These are phyloP conservation scores for Pampus argenteus DNA, from an alignment of 2,797 vertebrate genomes.

Conservation along the genomic window DNA sequence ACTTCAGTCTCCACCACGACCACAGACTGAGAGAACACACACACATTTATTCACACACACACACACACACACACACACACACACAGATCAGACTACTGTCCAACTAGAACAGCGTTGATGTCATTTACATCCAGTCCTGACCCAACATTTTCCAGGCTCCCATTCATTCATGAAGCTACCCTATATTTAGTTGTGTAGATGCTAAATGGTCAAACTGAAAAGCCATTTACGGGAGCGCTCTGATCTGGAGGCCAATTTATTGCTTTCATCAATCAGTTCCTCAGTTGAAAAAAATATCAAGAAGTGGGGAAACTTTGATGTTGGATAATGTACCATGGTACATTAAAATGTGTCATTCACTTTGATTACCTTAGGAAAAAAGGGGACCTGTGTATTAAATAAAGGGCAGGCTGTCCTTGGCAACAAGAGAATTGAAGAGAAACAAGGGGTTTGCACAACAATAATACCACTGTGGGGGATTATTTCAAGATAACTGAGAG, in stretches of 20 bases:
- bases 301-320: constrained; percentile 57
- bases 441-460: constrained; percentile 47
- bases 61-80: constrained; percentile 27
- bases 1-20: constrained; percentile 63
- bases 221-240: constrained; percentile 40
- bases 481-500: constrained; percentile 33
- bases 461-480: constrained; percentile 25
- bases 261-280: constrained; percentile 16
- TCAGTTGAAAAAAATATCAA: constrained; percentile 28
- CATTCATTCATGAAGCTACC: constrained; percentile 58
- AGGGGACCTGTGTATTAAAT: constrained; percentile 2
- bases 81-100: constrained; percentile 45
- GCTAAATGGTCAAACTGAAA: constrained; percentile 52
- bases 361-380: constrained; percentile 26
- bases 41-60: constrained; percentile 21
- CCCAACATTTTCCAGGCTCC: constrained; percentile 77
- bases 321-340: constrained; percentile 29
- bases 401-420: constrained; percentile 25
- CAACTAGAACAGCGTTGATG: constrained; percentile 67
- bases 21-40: constrained; percentile 52
- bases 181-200: constrained; percentile 60
- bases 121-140: constrained; percentile 73
- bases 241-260: constrained; percentile 49
- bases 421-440: constrained; percentile 36
- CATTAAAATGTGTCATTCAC: constrained; percentile 28